phyloP scores from a whole-genome alignment of 2,113 vertebrate genomes.

The Chascanopsetta lugubris region DNA sequence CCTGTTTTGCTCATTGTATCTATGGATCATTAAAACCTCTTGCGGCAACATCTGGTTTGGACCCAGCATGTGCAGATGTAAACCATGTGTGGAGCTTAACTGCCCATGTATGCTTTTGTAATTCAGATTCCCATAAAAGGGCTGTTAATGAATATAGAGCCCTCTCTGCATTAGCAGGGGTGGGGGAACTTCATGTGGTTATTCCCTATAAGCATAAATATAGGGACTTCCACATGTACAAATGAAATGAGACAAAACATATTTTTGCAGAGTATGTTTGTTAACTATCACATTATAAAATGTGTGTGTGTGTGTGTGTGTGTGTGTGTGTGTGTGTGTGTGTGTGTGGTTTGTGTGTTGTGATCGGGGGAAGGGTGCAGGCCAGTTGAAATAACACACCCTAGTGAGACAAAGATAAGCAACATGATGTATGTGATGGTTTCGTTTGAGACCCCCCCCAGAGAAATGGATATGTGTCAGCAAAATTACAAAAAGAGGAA shows the following conservation, averaged over 20 bases:
- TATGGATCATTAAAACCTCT: slow-evolving; percentile 9
- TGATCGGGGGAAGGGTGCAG: slow-evolving; percentile 50
- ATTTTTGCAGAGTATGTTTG: no score
- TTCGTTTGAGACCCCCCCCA: slow-evolving; percentile 26
- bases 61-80: slow-evolving; percentile 18
- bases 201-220: no score
- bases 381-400: slow-evolving; percentile 70
- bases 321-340: slow-evolving; percentile 4
- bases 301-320: background rate
- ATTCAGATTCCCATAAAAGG: slow-evolving; percentile 36
- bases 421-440: slow-evolving; percentile 48
- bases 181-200: no score
- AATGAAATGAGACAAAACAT: background rate
- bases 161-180: slow-evolving; percentile 9
- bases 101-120: slow-evolving; percentile 5
- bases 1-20: background rate
- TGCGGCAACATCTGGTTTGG: background rate
- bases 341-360: no score
- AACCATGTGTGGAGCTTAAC: slow-evolving; percentile 38
- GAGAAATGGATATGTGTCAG: slow-evolving; percentile 26
- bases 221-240: background rate
- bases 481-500: slow-evolving; percentile 35
- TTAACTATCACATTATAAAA: slow-evolving; percentile 24
- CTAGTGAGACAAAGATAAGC: slow-evolving; percentile 59
- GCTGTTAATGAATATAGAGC: slow-evolving; percentile 44